phyloP scores from a whole-genome alignment of 2,888 invertebrate species.

The Hecatera dysodea region DNA sequence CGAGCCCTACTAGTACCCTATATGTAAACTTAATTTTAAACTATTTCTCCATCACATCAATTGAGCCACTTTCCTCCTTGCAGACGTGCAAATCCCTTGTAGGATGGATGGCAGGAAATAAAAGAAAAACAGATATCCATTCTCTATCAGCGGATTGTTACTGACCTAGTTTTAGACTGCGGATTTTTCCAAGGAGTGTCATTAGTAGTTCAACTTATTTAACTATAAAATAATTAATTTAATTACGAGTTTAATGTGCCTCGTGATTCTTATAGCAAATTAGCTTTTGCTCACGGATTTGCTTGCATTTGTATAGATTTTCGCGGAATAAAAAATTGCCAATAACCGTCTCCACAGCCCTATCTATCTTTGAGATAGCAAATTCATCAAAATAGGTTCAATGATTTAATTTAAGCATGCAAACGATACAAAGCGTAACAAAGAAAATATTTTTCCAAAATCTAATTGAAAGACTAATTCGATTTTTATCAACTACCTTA shows the following conservation, averaged over 20 bases:
- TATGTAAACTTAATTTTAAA: neutral
- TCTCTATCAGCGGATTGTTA: slow-evolving; percentile 9
- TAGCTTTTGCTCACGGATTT: too few species aligned
- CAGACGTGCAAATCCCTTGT: slow-evolving; percentile 7
- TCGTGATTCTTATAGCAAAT: neutral
- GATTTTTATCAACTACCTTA: too few species aligned
- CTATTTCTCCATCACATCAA: neutral
- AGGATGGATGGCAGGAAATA: neutral
- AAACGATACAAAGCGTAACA: neutral
- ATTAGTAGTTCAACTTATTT: slow-evolving; percentile 3
- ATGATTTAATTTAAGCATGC: too few species aligned
- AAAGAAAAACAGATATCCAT: slow-evolving; percentile 8
- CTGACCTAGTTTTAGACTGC: slow-evolving; percentile 25
- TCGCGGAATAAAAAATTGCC: too few species aligned
- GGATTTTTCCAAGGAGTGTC: slow-evolving; percentile 11
- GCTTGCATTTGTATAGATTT: too few species aligned
- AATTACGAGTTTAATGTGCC: neutral
- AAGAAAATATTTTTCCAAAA: too few species aligned
- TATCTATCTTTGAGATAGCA: too few species aligned
- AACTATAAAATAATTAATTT: neutral
- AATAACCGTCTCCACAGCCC: too few species aligned
- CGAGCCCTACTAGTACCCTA: neutral
- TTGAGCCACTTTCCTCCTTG: neutral
- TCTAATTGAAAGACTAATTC: too few species aligned
- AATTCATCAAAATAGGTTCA: too few species aligned